phyloP scores from a whole-genome alignment of 92 coral and sea anemone genomes.

The Siderastrea radians region DNA sequence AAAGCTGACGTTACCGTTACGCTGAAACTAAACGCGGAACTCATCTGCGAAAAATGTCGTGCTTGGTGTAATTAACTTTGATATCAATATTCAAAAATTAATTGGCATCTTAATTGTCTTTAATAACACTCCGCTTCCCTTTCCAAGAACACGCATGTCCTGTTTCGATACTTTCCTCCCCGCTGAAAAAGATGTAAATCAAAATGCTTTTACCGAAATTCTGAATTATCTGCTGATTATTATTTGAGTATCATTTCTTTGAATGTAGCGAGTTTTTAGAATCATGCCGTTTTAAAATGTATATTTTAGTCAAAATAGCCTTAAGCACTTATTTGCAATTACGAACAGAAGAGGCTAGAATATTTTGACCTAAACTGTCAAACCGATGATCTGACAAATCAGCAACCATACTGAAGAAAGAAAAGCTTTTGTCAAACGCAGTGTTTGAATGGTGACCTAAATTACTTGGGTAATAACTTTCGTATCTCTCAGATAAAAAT shows the following conservation, averaged over 20 bases:
- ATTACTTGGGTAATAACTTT: neutral
- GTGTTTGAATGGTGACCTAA: neutral
- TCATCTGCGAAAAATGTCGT: neutral
- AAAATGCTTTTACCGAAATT: neutral
- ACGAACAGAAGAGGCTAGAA: neutral
- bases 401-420: neutral
- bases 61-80: neutral
- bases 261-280: neutral
- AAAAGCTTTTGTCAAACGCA: neutral
- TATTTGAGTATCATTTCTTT: too few relatives aligned
- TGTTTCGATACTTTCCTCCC: neutral
- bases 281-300: neutral
- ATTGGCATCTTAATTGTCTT: conserved; percentile 2
- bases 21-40: neutral
- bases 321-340: neutral
- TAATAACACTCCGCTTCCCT: neutral
- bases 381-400: too few relatives aligned
- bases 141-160: neutral
- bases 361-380: too few relatives aligned
- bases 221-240: neutral
- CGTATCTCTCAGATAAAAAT: too few relatives aligned
- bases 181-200: neutral
- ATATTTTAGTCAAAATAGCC: neutral
- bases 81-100: neutral
- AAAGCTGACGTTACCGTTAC: neutral